Evolutionary conservation across 2,113 vertebrate genomes (phyloP).

Genomic region (Antechinus stuartii): DNA sequence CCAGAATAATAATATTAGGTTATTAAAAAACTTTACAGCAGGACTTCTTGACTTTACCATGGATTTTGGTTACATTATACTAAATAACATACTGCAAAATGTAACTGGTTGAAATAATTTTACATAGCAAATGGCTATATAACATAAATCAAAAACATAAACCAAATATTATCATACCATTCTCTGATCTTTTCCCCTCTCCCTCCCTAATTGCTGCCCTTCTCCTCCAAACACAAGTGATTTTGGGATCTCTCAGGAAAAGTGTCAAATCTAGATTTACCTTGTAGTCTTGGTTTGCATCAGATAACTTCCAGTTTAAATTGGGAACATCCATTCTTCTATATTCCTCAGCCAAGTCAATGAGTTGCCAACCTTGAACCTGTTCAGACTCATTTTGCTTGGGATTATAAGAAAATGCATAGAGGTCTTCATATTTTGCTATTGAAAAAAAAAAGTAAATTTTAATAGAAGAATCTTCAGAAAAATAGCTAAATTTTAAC

Average conservation of each 20-base stretch:
- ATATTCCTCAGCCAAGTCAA: constrained; percentile 93
- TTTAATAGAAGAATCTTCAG: constrained; percentile 23
- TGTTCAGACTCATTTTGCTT: constrained; percentile 96
- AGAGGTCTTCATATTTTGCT: constrained; percentile 94
- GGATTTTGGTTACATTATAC: background rate
- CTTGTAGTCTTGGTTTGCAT: constrained; percentile 96
- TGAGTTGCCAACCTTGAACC: constrained; percentile 93
- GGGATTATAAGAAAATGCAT: constrained; percentile 98
- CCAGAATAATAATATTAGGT: background rate
- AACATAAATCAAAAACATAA: background rate
- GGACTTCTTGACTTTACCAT: background rate
- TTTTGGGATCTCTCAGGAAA: background rate
- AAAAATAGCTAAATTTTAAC: background rate
- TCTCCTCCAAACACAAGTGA: background rate
- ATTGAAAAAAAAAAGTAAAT: constrained; percentile 35
- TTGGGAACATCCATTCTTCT: constrained; percentile 96
- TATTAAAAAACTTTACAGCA: background rate
- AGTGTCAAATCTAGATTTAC: constrained; percentile 74
- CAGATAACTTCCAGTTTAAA: constrained; percentile 94
- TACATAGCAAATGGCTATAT: background rate
- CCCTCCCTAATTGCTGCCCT: background rate
- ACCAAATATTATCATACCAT: background rate
- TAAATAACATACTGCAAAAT: background rate
- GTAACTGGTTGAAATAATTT: constrained; percentile 2
- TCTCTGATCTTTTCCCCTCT: background rate